These are phyloP conservation scores for Darevskia nairensis DNA, from an alignment of 2,797 vertebrate species.

Conservation along the genomic window DNA sequence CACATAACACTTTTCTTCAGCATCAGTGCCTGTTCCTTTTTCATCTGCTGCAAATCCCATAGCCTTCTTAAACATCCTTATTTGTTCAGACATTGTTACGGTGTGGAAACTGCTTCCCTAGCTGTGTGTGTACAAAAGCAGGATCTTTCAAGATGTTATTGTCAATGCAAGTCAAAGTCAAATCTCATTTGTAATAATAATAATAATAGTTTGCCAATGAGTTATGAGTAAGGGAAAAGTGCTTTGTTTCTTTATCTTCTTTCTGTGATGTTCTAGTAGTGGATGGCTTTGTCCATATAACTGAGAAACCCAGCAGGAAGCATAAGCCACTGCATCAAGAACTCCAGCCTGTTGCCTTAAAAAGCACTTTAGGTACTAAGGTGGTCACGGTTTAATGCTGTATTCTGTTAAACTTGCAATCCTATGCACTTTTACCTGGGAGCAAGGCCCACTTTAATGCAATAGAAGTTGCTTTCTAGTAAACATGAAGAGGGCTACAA, in stretches of 20 bases:
- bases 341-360: too few relatives aligned
- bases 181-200: neutral
- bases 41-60: neutral
- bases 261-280: neutral
- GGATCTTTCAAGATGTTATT: neutral
- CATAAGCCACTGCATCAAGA: neutral
- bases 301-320: neutral
- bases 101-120: neutral
- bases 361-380: accelerated
- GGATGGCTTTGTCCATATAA: neutral
- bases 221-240: neutral
- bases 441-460: neutral
- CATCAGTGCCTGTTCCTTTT: neutral
- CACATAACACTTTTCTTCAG: conserved; percentile 45
- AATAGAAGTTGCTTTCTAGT: neutral
- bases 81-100: neutral
- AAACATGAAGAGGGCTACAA: neutral
- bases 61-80: neutral
- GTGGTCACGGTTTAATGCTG: neutral
- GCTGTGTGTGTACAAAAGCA: neutral
- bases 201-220: neutral
- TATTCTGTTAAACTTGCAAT: neutral
- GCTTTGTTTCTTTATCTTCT: neutral
- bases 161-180: neutral
- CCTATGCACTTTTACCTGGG: neutral